Evolutionary conservation across 64 coral and sea anemone species (phyloP).

Genomic region (Dendrophyllia cribrosa): DNA sequence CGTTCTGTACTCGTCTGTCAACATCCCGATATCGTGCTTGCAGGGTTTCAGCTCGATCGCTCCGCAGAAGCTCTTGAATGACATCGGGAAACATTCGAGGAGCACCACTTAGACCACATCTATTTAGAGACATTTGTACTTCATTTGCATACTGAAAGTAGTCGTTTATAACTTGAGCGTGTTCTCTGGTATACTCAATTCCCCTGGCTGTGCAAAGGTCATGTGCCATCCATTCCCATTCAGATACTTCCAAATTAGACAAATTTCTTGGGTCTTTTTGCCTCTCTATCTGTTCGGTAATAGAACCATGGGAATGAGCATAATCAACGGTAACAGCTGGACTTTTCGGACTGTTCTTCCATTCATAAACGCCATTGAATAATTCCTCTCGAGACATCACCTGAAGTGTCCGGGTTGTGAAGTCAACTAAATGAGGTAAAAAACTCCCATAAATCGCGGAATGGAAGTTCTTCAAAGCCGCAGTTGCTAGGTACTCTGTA

Average conservation of each 20-base stretch:
- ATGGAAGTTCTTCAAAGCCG: slow-evolving; percentile 63
- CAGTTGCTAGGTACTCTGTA: slow-evolving; percentile 45
- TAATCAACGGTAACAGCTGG: neutral
- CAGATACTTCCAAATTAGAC: neutral
- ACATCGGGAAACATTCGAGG: neutral
- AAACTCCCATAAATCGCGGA: slow-evolving; percentile 47
- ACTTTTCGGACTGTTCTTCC: neutral
- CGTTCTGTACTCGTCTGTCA: too few species aligned
- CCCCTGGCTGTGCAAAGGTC: neutral
- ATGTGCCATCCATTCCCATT: neutral
- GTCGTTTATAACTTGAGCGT: neutral
- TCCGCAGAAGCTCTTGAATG: too few species aligned
- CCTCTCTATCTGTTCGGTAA: neutral
- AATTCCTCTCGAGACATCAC: neutral
- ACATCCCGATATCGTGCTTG: too few species aligned
- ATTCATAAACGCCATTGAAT: neutral
- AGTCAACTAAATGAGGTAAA: neutral
- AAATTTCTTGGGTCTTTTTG: neutral
- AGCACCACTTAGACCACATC: neutral
- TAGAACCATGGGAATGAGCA: neutral
- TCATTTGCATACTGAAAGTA: neutral
- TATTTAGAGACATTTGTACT: too few species aligned
- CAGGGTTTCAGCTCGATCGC: too few species aligned
- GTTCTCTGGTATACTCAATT: neutral
- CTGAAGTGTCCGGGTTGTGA: neutral